These are phyloP conservation scores for Microcebus jonahi DNA, from an alignment of 2,113 vertebrate genomes.

Conservation along the genomic window DNA sequence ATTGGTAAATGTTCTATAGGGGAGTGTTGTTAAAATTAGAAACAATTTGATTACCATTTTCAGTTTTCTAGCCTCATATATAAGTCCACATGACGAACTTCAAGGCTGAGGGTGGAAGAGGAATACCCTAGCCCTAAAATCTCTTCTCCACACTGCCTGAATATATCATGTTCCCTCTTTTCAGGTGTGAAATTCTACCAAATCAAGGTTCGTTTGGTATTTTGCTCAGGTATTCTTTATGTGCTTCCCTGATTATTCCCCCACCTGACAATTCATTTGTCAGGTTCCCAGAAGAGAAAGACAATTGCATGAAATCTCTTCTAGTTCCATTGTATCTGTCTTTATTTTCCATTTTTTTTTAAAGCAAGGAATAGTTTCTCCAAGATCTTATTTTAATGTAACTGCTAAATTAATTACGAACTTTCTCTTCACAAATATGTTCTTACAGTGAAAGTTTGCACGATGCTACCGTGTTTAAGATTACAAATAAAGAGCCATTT, in stretches of 20 bases:
- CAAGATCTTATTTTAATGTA: neutral
- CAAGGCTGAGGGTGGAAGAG: neutral
- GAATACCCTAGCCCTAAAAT: neutral
- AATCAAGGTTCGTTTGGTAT: constrained; percentile 59
- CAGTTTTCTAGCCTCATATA: neutral
- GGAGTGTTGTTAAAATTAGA: neutral
- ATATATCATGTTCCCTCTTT: neutral
- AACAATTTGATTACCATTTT: neutral
- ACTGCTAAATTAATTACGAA: constrained; percentile 11
- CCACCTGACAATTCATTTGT: no score
- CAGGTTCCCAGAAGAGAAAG: neutral
- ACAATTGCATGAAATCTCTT: neutral
- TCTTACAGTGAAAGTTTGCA: neutral
- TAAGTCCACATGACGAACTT: neutral
- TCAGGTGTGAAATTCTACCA: constrained; percentile 72
- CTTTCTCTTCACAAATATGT: neutral
- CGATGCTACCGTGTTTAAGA: neutral
- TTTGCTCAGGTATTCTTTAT: neutral
- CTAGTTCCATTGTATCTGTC: neutral
- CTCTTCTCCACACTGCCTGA: neutral
- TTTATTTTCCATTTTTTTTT: neutral
- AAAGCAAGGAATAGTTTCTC: neutral
- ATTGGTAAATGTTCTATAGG: neutral
- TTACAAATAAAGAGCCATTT: neutral
- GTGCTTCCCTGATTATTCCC: neutral